Base-by-base conservation (phyloP, 2,888 invertebrate species). In the Drosophila longiperda region DNA sequence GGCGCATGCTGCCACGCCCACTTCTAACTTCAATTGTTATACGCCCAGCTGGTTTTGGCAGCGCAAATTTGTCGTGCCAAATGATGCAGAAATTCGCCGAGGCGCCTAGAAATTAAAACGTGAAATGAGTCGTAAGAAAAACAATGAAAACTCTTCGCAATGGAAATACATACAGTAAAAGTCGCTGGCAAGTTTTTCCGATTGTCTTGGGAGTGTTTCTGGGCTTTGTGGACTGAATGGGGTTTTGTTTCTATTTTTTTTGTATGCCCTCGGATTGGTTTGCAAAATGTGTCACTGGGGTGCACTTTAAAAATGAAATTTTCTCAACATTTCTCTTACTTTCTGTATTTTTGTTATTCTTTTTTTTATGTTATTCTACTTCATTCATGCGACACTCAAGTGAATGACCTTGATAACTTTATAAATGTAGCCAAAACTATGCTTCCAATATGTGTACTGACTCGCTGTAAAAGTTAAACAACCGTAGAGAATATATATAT, bases 251-350 rank as follows among this genome's bases (percentile, higher is more conserved):
- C 29, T 57, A 17, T 23, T 23, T 45, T 40, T 12, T 34, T 40
- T 9, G 3, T 23, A 53, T 48, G 42, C 29, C 60, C 40, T 45
- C 48, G 61, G 59, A 70, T 48, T 68, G 61, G 34, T 48, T 66
- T 59, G 42, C 70, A 80, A 83, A 89, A 90, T 91, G 90, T 87
- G 89, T 90, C 90, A 87, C 86, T 82, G 69, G 90, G 90, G 90
- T 89, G 84, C 90, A 91, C 90, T 90, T 91, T 83, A 80, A 81
- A 83, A 88, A 90, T 90, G 86, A 87, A 87, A 87, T 89, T 87
- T 82, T 80, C 75, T 45, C 48, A 75, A 38, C 63, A 73, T 20
- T 73, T 75, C 70, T 75, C 59, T 40, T 53, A 53, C 53, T 36
- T 17, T 26, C 36, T 3, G 23, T 45, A 33, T 34, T 34, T 63